phyloP scores from a whole-genome alignment of 2,113 vertebrate species.

The Sula dactylatra region DNA sequence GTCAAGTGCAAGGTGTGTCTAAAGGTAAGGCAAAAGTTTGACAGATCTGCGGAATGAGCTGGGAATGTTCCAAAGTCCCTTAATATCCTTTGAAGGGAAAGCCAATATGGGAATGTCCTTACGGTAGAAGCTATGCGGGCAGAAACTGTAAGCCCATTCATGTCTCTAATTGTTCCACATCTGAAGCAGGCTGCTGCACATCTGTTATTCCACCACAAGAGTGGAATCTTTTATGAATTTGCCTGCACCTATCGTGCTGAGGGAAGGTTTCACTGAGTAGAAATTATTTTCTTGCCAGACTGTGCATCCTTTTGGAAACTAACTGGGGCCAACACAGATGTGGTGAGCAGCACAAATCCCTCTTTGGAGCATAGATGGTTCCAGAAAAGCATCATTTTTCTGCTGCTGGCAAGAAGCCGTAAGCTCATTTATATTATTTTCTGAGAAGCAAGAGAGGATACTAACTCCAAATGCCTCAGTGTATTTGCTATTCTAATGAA shows the following conservation, averaged over 20 bases:
- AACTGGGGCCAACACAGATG: slow-evolving; percentile 46
- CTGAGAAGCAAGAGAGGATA: background rate
- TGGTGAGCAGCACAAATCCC: slow-evolving; percentile 32
- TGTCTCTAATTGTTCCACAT: slow-evolving; percentile 27
- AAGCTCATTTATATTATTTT: slow-evolving; percentile 8
- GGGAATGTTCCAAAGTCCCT: background rate
- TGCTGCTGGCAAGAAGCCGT: background rate
- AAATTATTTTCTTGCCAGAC: slow-evolving; percentile 31
- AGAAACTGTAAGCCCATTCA: slow-evolving; percentile 15
- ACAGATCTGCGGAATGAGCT: background rate
- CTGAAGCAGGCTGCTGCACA: slow-evolving; percentile 24
- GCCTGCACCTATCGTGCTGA: slow-evolving; percentile 20
- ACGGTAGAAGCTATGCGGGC: background rate
- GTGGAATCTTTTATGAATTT: slow-evolving; percentile 51
- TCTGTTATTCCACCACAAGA: slow-evolving; percentile 39
- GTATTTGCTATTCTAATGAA: background rate
- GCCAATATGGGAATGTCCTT: background rate
- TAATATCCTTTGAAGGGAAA: background rate
- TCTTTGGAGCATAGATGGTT: slow-evolving; percentile 25
- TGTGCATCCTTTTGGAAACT: slow-evolving; percentile 58
- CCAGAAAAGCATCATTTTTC: slow-evolving; percentile 38
- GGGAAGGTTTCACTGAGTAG: slow-evolving; percentile 6
- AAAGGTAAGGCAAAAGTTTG: background rate
- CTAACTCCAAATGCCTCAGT: background rate
- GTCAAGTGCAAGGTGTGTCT: background rate